Conservation (phyloP, 1,140 invertebrate species). For the Drosophila gunungcola region DNA sequence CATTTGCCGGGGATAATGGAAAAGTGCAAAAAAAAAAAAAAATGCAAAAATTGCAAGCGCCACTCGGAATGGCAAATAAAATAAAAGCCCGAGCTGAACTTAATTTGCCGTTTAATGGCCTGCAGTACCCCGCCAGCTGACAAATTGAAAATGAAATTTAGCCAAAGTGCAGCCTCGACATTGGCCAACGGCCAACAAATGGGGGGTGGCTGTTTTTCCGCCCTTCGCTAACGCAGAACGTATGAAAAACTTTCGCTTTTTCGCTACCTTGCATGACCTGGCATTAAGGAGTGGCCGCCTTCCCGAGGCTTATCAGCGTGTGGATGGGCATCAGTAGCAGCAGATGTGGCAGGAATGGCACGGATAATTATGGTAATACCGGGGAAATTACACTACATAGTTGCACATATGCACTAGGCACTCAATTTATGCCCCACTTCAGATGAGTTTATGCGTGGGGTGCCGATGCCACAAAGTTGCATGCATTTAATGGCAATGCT, state of each 20-base stretch:
- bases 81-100: slow-evolving; percentile 37
- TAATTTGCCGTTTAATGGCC: slow-evolving; percentile 70
- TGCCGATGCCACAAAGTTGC: slow-evolving; percentile 59
- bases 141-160: slow-evolving; percentile 80
- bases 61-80: slow-evolving; percentile 6
- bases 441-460: slow-evolving; percentile 25
- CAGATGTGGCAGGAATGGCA: slow-evolving; percentile 1
- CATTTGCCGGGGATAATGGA: slow-evolving; percentile 42
- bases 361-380: slow-evolving; percentile 42
- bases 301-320: slow-evolving; percentile 1
- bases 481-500: slow-evolving; percentile 67
- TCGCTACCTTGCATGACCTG: slow-evolving; percentile 28
- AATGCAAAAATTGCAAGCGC: slow-evolving; percentile 24
- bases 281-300: slow-evolving; percentile 8
- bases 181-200: slow-evolving; percentile 59
- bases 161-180: slow-evolving; percentile 63
- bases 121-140: slow-evolving; percentile 53
- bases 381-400: slow-evolving; percentile 35
- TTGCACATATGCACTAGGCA: slow-evolving; percentile 18
- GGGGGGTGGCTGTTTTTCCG: slow-evolving; percentile 1
- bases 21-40: slow-evolving; percentile 3
- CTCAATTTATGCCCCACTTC: slow-evolving; percentile 46
- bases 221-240: slow-evolving; percentile 35
- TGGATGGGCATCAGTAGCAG: slow-evolving; percentile 1
- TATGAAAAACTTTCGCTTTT: slow-evolving; percentile 55